These are phyloP conservation scores for Megalurothrips usitatus DNA, from an alignment of 2,888 invertebrate species.

Conservation along the genomic window DNA sequence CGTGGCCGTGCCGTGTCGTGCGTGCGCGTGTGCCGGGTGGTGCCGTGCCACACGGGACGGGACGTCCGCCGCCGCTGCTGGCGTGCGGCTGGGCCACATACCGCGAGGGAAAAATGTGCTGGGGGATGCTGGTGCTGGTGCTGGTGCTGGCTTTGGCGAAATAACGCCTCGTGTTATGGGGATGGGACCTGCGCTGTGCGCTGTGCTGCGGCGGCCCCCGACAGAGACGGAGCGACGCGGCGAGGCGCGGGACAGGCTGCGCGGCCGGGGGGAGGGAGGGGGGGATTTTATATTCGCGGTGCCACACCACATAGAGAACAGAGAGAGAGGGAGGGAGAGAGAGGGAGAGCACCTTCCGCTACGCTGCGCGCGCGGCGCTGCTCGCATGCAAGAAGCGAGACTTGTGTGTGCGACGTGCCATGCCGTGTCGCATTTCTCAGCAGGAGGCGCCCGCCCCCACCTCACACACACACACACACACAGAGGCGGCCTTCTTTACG, in stretches of 20 bases:
- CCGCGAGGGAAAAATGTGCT: not conserved
- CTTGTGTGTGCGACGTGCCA: not conserved
- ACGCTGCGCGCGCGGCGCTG: not conserved
- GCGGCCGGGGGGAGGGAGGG: not conserved
- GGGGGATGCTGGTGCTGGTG: not conserved
- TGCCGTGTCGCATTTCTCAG: slow-evolving; percentile 14
- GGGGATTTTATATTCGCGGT: not conserved
- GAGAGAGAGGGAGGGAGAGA: not conserved
- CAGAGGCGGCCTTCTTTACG: not conserved
- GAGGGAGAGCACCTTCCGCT: not conserved
- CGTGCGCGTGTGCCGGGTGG: too few relatives aligned
- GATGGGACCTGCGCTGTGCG: not conserved
- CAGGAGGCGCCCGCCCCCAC: not conserved
- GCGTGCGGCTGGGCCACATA: too few relatives aligned
- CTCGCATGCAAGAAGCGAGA: not conserved
- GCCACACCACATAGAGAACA: not conserved
- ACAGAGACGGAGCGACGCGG: slow-evolving; percentile 17
- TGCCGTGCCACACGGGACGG: not conserved
- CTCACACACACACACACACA: too few relatives aligned
- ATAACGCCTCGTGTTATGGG: not conserved
- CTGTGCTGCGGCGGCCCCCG: not conserved
- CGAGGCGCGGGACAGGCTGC: not conserved
- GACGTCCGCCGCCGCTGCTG: not conserved
- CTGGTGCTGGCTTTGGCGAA: not conserved
- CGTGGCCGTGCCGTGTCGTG: not conserved